Evolutionary conservation across 2,113 vertebrate species (phyloP).

Genomic region (Phylloscopus trochilus): DNA sequence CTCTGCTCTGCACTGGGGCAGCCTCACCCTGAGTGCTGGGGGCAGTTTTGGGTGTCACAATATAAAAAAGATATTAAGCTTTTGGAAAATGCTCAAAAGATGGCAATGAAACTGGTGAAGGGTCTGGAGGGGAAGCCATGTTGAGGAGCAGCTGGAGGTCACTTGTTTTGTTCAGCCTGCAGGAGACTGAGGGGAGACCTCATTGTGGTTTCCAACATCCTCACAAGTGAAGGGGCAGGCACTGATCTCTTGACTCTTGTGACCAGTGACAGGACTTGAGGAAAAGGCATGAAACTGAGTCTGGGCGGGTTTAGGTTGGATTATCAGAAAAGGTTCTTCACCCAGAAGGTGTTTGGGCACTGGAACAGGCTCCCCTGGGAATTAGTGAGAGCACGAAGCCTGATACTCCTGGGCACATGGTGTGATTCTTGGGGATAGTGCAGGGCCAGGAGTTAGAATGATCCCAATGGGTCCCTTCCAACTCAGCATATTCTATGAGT

Average conservation of each 20-base stretch:
- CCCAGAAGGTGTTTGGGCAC: neutral
- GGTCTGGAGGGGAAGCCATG: fast-evolving
- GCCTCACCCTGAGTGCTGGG: neutral
- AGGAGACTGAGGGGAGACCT: neutral
- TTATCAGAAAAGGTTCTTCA: neutral
- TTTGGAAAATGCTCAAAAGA: too few species aligned
- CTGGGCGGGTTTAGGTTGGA: neutral
- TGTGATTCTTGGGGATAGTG: neutral
- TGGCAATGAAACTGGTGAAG: neutral
- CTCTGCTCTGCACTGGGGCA: fast-evolving
- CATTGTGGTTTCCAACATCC: neutral
- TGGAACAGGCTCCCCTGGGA: neutral
- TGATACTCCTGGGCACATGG: neutral
- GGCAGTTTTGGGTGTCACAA: fast-evolving
- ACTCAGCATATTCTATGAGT: neutral
- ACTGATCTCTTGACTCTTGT: neutral
- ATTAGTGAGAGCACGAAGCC: neutral
- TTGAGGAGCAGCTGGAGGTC: neutral
- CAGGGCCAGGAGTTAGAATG: neutral
- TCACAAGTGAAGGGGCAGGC: neutral
- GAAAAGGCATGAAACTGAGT: neutral
- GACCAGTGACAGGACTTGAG: too few species aligned
- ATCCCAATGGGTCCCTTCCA: neutral
- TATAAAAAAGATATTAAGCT: fast-evolving
- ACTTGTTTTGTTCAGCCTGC: neutral